Evolutionary conservation across 2,797 vertebrate species (phyloP).

Genomic region (Coregonus ussuriensis): DNA sequence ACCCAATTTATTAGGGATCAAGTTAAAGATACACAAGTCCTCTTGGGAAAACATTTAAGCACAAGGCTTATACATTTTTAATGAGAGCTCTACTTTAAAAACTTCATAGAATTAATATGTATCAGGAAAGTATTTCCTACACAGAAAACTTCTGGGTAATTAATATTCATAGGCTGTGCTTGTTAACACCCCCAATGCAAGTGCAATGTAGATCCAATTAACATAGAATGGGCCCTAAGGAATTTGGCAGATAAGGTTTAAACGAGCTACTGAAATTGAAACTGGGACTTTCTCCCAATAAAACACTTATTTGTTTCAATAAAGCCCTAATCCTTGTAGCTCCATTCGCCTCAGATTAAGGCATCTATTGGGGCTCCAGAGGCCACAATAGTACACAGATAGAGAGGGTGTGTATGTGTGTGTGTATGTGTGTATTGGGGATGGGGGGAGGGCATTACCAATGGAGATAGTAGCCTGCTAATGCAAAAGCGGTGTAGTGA

Average conservation of each 20-base stretch:
- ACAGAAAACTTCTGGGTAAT: conserved; percentile 90
- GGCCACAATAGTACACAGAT: conserved; percentile 71
- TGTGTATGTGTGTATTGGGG: neutral
- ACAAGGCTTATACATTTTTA: conserved; percentile 80
- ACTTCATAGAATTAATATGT: conserved; percentile 93
- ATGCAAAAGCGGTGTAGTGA: conserved; percentile 87
- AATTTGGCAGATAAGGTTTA: conserved; percentile 86
- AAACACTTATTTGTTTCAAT: conserved; percentile 82
- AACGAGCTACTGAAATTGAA: conserved; percentile 81
- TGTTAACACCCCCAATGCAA: conserved; percentile 87
- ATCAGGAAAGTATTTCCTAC: conserved; percentile 83
- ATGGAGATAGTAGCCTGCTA: conserved; percentile 61
- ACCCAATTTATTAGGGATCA: conserved; percentile 78
- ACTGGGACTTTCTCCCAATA: conserved; percentile 73
- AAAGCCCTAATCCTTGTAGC: conserved; percentile 67
- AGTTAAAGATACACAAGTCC: conserved; percentile 76
- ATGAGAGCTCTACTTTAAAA: conserved; percentile 84
- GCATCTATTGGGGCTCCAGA: conserved; percentile 58
- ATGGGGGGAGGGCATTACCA: neutral
- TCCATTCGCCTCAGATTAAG: conserved; percentile 52
- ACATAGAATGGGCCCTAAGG: conserved; percentile 82
- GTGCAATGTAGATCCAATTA: conserved; percentile 84
- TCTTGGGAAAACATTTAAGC: conserved; percentile 76
- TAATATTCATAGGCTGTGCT: conserved; percentile 93
- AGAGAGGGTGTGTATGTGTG: conserved; percentile 28